phyloP scores from a whole-genome alignment of 2,888 invertebrate genomes.

The Dasypolia templi region DNA sequence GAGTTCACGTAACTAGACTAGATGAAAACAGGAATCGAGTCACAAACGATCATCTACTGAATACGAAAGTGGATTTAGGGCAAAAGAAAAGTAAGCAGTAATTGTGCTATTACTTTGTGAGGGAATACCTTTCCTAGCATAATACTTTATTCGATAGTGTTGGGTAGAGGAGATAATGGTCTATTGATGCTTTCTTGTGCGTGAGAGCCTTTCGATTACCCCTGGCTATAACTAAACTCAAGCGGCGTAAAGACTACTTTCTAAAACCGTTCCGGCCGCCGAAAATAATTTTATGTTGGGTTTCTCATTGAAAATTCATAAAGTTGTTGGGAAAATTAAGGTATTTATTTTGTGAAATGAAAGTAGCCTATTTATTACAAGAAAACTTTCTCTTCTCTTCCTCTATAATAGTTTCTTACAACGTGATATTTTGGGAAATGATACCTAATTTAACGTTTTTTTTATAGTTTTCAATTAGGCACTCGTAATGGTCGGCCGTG shows the following conservation, averaged over 20 bases:
- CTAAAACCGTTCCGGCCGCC: neutral
- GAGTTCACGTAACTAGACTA: constrained; percentile 55
- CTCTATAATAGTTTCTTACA: too few relatives aligned
- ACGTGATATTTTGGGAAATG: too few relatives aligned
- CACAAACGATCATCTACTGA: constrained; percentile 30
- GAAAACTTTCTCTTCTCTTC: too few relatives aligned
- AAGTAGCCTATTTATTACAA: too few relatives aligned
- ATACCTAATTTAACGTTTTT: too few relatives aligned
- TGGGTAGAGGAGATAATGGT: constrained; percentile 4
- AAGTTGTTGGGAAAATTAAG: neutral
- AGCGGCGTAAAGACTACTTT: constrained; percentile 11
- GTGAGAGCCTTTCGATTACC: constrained; percentile 26
- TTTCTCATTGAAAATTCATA: constrained; percentile 16
- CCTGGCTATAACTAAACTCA: constrained; percentile 13
- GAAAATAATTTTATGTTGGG: neutral
- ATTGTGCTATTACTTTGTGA: constrained; percentile 37
- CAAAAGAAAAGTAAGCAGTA: constrained; percentile 26
- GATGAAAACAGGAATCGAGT: constrained; percentile 30
- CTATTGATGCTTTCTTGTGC: constrained; percentile 11
- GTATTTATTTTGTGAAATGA: neutral
- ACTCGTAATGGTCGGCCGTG: too few relatives aligned
- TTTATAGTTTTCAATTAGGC: too few relatives aligned
- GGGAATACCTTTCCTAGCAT: too few relatives aligned
- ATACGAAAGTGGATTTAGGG: constrained; percentile 20
- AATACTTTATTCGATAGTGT: constrained; percentile 8